Conservation (phyloP, 2,888 invertebrate genomes). For the Hemistola chrysoprasaria region DNA sequence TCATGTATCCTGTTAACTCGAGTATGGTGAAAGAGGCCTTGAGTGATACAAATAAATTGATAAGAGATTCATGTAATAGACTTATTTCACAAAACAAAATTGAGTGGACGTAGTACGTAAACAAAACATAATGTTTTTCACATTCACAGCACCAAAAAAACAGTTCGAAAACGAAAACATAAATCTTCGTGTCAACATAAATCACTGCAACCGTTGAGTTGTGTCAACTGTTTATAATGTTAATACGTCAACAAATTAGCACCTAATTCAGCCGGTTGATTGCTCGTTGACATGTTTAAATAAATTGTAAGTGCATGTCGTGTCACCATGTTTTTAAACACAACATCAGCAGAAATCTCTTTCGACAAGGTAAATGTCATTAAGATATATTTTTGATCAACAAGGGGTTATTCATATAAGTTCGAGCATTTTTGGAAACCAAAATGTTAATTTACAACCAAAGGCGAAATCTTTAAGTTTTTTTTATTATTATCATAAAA, state of each 20-base stretch:
- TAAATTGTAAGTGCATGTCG: slow-evolving; percentile 5
- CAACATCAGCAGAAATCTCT: too few relatives aligned
- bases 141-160: slow-evolving; percentile 12
- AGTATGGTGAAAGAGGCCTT: too few relatives aligned
- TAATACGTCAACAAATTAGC: slow-evolving; percentile 23
- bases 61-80: too few relatives aligned
- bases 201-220: slow-evolving; percentile 14
- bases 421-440: too few relatives aligned
- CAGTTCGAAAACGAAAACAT: slow-evolving; percentile 13
- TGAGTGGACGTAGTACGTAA: not conserved
- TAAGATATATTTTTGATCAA: too few relatives aligned
- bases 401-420: too few relatives aligned
- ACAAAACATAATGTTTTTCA: slow-evolving; percentile 10
- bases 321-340: not conserved
- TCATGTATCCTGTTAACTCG: too few relatives aligned
- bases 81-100: too few relatives aligned
- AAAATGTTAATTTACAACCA: slow-evolving; percentile 1
- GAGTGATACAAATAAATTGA: too few relatives aligned
- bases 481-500: slow-evolving; percentile 15
- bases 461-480: slow-evolving; percentile 13
- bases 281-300: slow-evolving; percentile 14
- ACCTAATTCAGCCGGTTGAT: slow-evolving; percentile 17
- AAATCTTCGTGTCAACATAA: slow-evolving; percentile 18
- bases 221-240: slow-evolving; percentile 22
- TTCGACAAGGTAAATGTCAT: too few relatives aligned